Percentiles rank a stretch among this genome's conserved stretches.
Evolutionary conservation across 2,888 invertebrate genomes (phyloP).

Genomic region (Agrochola macilenta): DNA sequence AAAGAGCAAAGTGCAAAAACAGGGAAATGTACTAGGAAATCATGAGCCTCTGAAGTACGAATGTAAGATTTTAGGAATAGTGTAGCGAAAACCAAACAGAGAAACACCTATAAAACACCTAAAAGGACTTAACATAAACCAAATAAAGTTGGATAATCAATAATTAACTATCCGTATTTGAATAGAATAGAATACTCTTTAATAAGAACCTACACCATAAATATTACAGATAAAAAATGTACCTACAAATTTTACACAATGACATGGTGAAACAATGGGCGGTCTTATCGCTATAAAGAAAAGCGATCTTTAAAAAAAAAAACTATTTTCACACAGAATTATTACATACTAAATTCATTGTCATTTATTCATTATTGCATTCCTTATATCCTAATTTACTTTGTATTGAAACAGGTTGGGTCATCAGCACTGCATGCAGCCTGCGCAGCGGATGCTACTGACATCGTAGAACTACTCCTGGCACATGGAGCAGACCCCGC

Average conservation of each 20-base stretch:
- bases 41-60: conserved; percentile 8
- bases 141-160: neutral
- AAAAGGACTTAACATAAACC: no score
- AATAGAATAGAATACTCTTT: no score
- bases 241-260: no score
- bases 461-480: conserved; percentile 93
- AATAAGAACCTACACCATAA: no score
- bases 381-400: neutral
- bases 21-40: conserved; percentile 23
- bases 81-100: neutral
- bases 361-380: no score
- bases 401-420: conserved; percentile 87
- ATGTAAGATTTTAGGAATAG: neutral
- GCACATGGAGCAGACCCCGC: conserved; percentile 93
- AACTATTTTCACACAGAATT: neutral
- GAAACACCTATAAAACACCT: neutral
- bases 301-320: no score
- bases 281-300: no score
- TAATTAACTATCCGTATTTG: neutral
- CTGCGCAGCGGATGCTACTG: conserved; percentile 93
- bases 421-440: conserved; percentile 94
- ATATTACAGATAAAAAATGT: no score
- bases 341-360: no score
- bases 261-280: no score
- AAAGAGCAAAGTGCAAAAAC: conserved; percentile 4